Base-by-base conservation (phyloP, 1,140 invertebrate genomes). In the Steinernema khuongi region DNA sequence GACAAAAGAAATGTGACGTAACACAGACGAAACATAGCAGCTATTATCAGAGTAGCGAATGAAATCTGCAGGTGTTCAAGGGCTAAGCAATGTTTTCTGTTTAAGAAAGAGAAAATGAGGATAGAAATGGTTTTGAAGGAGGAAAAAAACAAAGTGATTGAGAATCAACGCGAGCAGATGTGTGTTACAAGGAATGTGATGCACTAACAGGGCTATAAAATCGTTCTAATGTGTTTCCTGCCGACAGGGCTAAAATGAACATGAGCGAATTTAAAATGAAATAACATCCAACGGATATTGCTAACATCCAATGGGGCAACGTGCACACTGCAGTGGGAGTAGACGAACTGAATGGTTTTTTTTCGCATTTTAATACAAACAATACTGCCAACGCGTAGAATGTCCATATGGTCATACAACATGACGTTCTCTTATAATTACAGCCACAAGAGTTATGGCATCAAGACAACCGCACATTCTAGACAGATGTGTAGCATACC, bases 121-220 rank as follows among this genome's bases (percentile, higher is more conserved):
- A 7, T 41, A n/a, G 36, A n/a, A 7, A 11, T 41, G 7, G 7
- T n/a, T 7, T 7, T 41, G 36, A 41, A n/a, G 50, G 22, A 2
- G 50, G 26, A 22, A 60, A 22, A 60, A 60, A 60, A 60, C 26
- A 60, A 22, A 60, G 26, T 60, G 50, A 60, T n/a, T 60, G 14
- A 60, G 50, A 60, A 22, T 14, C 7, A 2, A 60, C 4, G 26
- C 14, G 50, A 60, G 50, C 50, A 60, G 50, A 60, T 60, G 50
- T n/a, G n/a, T 60, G 26, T 60, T 60, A 60, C 50, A 60, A 60
- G 50, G 22, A 22, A 60, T 60, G 50, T n/a, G 50, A 60, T 60
- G 50, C 50, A 60, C 50, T 60, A 60, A 60, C 26, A n/a, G 50
- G 50, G 50, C 50, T 22, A 22, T 60, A 60, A 60, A 60, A 60